Conservation (phyloP, 2,888 invertebrate species). For the Xestia rhomboidea region DNA sequence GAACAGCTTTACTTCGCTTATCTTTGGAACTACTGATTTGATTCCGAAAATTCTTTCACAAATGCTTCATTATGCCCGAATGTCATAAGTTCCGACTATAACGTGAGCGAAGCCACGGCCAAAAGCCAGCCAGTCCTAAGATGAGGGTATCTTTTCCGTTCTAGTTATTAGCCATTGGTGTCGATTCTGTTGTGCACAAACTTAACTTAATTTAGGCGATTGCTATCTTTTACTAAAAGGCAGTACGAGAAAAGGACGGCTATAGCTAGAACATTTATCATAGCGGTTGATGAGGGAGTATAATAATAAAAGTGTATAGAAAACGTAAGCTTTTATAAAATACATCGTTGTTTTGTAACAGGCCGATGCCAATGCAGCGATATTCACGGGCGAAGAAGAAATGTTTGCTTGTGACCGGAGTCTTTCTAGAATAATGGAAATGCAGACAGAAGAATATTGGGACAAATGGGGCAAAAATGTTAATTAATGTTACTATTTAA, state of each 20-base stretch:
- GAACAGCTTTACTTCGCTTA: not conserved
- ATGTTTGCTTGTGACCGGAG: constrained; percentile 99
- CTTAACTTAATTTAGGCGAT: no score
- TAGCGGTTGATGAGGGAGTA: not conserved
- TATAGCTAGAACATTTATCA: not conserved
- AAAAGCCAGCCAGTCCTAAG: not conserved
- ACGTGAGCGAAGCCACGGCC: not conserved
- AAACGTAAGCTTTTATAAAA: not conserved
- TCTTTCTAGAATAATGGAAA: constrained; percentile 97
- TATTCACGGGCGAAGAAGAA: constrained; percentile 99
- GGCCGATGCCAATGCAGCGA: constrained; percentile 95
- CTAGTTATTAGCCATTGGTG: not conserved
- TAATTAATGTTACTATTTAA: constrained; percentile 63
- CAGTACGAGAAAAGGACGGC: no score
- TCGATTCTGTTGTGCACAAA: no score
- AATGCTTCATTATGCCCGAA: not conserved
- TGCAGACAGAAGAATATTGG: constrained; percentile 99
- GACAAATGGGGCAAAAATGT: constrained; percentile 92
- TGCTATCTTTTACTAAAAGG: no score
- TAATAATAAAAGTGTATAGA: not conserved
- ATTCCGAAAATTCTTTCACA: not conserved
- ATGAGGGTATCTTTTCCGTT: not conserved
- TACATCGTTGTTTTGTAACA: constrained; percentile 75
- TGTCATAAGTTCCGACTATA: not conserved
- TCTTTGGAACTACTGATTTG: not conserved